phyloP scores from a whole-genome alignment of 2,888 invertebrate species.

The Bembecia ichneumoniformis region DNA sequence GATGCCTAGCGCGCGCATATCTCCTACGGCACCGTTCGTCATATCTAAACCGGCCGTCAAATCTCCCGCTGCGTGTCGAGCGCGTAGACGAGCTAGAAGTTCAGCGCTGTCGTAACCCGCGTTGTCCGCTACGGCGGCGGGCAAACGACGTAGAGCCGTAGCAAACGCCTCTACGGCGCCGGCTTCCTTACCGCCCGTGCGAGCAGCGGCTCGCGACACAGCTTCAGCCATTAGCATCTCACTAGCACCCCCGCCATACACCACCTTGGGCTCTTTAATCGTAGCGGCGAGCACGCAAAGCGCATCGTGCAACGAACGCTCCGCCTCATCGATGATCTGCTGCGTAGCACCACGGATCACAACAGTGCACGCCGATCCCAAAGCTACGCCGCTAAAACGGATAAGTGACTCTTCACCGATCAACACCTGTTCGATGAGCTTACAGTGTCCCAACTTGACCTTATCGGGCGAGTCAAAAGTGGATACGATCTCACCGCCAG shows the following conservation, averaged over 20 bases:
- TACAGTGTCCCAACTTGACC: constrained; percentile 94
- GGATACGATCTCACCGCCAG: constrained; percentile 98
- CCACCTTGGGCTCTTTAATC: constrained; percentile 91
- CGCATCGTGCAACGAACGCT: constrained; percentile 97
- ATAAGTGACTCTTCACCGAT: constrained; percentile 97
- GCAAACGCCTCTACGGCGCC: constrained; percentile 98
- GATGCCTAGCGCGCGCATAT: constrained; percentile 92
- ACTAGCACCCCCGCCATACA: constrained; percentile 94
- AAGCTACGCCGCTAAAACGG: constrained; percentile 93
- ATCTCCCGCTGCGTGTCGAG: constrained; percentile 88
- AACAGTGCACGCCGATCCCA: constrained; percentile 97
- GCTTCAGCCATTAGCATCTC: constrained; percentile 98
- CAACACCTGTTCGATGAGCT: constrained; percentile 94
- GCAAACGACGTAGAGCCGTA: constrained; percentile 87
- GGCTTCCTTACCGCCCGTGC: constrained; percentile 96
- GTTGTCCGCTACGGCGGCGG: constrained; percentile 97
- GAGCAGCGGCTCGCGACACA: constrained; percentile 84
- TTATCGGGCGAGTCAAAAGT: constrained; percentile 96
- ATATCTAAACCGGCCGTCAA: constrained; percentile 90
- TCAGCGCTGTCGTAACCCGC: constrained; percentile 98
- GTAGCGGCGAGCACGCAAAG: constrained; percentile 97
- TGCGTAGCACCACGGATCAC: constrained; percentile 98
- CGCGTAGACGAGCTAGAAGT: constrained; percentile 90
- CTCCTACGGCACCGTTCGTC: constrained; percentile 87
- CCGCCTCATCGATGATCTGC: constrained; percentile 98